Base-by-base conservation (phyloP, 2,113 vertebrate species). In the Sander vitreus region DNA sequence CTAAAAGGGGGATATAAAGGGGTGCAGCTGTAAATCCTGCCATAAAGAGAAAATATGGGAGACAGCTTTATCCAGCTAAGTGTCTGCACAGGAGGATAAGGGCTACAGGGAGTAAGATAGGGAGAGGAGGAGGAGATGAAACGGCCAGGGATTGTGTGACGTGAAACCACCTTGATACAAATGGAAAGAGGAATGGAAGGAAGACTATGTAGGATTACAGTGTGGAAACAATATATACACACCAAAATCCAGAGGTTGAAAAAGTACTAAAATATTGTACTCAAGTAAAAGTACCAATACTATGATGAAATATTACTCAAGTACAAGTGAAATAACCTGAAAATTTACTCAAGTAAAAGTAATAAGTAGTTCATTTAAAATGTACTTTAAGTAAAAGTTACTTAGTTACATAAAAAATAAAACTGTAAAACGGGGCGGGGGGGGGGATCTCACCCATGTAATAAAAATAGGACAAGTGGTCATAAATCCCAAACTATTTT, bases 21-120 rank as follows among this genome's bases (percentile, higher is more conserved):
- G 78, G 78, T 76, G 80, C 82, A 73, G 83, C 79, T 78, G 80
- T 81, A 87, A 92, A 89, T 91, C 89, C 92, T 82, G 76, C 75
- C 79, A 91, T 90, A 81, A 92, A 91, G 84, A 91, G 83, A 87
- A 87, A 77, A 67, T 80, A 81, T 88, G 76, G 81, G 77, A 83
- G 80, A 88, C 85, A 81, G 80, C 59, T 83, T 90, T 88, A 91
- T 91, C 85, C 82, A 88, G 85, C 90, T 90, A 83, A 91, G 85
- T 87, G 91, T 69, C 83, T 73, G 58, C 86, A 86, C 75, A 47
- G 80, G 73, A 76, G 90, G 90, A 93, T 91, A 91, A 92, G 75
- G 85, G 57, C 89, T 78, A 85, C 83, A 55, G 64, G 73, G 82
- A 85, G 89, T 72, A 76, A 80, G 86, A 88, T 68, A 83, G 76